These are phyloP conservation scores for Catalaphyllia jardinei DNA, from an alignment of 64 coral and sea anemone genomes.

Conservation along the genomic window DNA sequence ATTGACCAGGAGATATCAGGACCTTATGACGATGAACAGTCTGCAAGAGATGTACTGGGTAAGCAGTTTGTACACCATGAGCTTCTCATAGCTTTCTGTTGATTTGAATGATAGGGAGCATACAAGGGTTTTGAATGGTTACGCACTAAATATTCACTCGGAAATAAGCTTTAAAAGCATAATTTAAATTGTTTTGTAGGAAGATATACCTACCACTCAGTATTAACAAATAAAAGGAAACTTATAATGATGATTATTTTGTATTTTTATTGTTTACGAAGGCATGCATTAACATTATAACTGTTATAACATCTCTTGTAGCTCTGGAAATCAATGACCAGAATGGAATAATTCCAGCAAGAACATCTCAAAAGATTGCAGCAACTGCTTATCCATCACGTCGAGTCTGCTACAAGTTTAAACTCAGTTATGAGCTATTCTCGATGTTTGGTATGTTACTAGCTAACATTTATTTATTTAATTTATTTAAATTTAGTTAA, in stretches of 20 bases:
- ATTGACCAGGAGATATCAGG: conserved; percentile 79
- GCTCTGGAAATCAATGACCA: conserved; percentile 63
- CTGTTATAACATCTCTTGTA: not conserved
- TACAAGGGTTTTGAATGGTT: no score
- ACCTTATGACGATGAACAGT: conserved; percentile 85
- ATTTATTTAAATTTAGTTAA: no score
- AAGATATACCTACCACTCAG: no score
- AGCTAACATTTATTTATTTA: no score
- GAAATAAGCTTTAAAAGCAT: no score
- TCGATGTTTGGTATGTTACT: conserved; percentile 59
- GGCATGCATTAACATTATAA: not conserved
- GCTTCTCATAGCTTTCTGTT: no score
- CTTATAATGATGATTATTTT: no score
- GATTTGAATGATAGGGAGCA: no score
- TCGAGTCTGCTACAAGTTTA: conserved; percentile 69
- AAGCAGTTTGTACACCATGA: not conserved
- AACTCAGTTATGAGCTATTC: conserved; percentile 76
- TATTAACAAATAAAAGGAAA: no score
- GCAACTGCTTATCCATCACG: conserved; percentile 75
- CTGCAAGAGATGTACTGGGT: conserved; percentile 79
- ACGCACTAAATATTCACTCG: no score
- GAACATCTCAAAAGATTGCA: conserved; percentile 85
- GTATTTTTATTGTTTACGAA: not conserved
- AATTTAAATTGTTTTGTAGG: no score
- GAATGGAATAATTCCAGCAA: conserved; percentile 79